These are phyloP conservation scores for Anas flavirostris DNA, from an alignment of 2,797 vertebrate genomes.

Conservation along the genomic window DNA sequence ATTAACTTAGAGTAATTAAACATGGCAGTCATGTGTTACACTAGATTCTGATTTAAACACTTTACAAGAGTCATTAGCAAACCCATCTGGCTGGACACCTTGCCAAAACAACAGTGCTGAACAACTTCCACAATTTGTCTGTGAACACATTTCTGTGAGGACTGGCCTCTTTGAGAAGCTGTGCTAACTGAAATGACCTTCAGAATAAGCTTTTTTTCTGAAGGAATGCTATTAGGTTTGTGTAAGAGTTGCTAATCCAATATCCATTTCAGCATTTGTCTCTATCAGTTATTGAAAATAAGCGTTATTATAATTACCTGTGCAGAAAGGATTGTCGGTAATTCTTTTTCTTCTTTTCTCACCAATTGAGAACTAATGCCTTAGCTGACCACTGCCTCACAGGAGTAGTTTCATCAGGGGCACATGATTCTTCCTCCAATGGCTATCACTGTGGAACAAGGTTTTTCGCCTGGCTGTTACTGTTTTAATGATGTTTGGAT, in stretches of 20 bases:
- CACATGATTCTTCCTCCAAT: neutral
- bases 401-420: neutral
- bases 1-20: constrained; percentile 61
- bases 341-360: neutral
- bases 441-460: neutral
- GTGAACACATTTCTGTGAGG: neutral
- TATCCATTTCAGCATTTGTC: neutral
- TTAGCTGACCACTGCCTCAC: neutral
- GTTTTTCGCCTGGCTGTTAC: neutral
- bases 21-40: constrained; percentile 43
- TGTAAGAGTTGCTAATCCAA: neutral
- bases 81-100: constrained; percentile 61
- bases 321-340: neutral
- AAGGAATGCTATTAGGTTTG: neutral
- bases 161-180: neutral
- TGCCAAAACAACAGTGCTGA: constrained; percentile 46
- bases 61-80: constrained; percentile 63
- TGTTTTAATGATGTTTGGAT: neutral
- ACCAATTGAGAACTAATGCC: neutral
- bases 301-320: neutral
- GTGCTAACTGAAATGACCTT: neutral
- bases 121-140: neutral
- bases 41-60: constrained; percentile 47
- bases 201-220: neutral
- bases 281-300: neutral